A percentile compares a stretch with the other conserved stretches of the same genome.
Evolutionary conservation across 2,888 invertebrate species (phyloP).

Genomic region (Acholoe squamosa): DNA sequence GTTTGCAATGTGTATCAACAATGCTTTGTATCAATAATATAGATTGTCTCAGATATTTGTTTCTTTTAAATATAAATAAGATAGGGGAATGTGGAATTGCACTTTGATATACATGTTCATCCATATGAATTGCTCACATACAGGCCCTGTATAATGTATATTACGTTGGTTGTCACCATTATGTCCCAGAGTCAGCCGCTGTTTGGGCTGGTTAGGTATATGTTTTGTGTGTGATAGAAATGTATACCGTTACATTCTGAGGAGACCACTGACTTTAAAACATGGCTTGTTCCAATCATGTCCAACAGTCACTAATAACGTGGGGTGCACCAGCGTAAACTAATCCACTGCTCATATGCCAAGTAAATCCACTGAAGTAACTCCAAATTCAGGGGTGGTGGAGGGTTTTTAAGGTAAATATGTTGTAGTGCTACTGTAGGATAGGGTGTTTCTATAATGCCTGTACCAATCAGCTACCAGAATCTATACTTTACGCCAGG

Average conservation of each 20-base stretch:
- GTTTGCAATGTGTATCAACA: constrained; percentile 21
- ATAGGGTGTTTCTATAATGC: too few species aligned
- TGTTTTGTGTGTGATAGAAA: constrained; percentile 1
- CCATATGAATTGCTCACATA: constrained; percentile 9
- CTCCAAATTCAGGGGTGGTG: too few species aligned
- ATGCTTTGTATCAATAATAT: background rate
- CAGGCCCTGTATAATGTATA: constrained; percentile 6
- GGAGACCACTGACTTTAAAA: background rate
- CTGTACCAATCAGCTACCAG: too few species aligned
- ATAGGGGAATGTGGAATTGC: constrained; percentile 17
- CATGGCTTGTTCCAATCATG: constrained; percentile 1
- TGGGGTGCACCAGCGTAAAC: too few species aligned
- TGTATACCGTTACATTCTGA: background rate
- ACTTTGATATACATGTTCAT: constrained; percentile 41
- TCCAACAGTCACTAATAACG: background rate
- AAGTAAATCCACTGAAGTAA: too few species aligned
- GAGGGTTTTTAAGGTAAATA: too few species aligned
- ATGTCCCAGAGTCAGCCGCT: constrained; percentile 17
- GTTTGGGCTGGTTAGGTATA: background rate
- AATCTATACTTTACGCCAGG: background rate
- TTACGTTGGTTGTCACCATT: background rate
- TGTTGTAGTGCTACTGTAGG: too few species aligned
- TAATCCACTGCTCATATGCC: too few species aligned
- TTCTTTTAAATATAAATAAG: constrained; percentile 22
- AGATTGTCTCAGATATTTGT: background rate